phyloP scores from a whole-genome alignment of 1,140 invertebrate genomes.

The Branchinecta lindahli region DNA sequence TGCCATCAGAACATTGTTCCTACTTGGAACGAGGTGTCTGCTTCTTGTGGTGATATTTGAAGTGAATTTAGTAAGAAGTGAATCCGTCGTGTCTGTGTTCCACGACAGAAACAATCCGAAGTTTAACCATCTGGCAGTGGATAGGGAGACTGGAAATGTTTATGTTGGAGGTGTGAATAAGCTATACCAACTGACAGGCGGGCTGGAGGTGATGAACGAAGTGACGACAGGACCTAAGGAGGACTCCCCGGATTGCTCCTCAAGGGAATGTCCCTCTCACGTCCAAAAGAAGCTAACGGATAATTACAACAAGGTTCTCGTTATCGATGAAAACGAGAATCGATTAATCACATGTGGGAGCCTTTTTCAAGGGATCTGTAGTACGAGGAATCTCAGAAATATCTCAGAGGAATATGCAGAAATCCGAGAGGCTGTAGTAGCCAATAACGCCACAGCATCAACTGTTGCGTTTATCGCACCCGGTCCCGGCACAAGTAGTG shows the following conservation, averaged over 20 bases:
- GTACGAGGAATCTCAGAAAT: conserved; percentile 71
- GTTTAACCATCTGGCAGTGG: conserved; percentile 66
- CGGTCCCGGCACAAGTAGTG: conserved; percentile 66
- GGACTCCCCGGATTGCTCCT: conserved; percentile 77
- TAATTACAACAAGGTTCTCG: conserved; percentile 88
- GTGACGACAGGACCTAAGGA: conserved; percentile 74
- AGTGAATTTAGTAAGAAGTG: not conserved
- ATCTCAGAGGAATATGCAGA: conserved; percentile 61
- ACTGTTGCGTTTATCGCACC: conserved; percentile 94
- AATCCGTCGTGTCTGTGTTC: conserved; percentile 6
- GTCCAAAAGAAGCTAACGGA: conserved; percentile 55
- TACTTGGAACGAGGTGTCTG: not conserved
- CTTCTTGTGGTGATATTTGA: not conserved
- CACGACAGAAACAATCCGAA: conserved; percentile 19
- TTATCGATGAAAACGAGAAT: conserved; percentile 79
- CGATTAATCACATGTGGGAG: conserved; percentile 84
- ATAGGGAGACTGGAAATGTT: conserved; percentile 75
- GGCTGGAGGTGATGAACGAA: conserved; percentile 56
- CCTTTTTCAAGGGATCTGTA: conserved; percentile 72
- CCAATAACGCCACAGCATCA: conserved; percentile 82
- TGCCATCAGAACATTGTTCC: not conserved
- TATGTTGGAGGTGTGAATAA: conserved; percentile 88
- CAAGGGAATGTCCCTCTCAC: conserved; percentile 57
- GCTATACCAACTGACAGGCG: conserved; percentile 77
- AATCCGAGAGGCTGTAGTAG: conserved; percentile 73